Evolutionary conservation across 2,113 vertebrate genomes (phyloP).

Genomic region (Cephalopterus ornatus): DNA sequence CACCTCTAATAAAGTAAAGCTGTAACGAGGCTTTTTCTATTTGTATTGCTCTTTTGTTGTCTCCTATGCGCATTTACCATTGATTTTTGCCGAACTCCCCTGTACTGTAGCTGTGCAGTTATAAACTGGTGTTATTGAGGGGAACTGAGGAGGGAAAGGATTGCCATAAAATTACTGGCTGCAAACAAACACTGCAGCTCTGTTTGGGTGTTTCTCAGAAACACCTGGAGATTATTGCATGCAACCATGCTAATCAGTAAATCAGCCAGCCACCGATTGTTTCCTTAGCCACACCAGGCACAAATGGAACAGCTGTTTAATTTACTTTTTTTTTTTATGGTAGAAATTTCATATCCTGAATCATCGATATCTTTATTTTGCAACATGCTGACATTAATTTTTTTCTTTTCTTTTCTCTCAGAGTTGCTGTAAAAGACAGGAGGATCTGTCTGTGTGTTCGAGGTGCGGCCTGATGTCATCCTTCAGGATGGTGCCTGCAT

Average conservation of each 20-base stretch:
- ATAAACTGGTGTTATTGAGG: slow-evolving; percentile 26
- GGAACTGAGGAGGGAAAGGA: slow-evolving; percentile 2
- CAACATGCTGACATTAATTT: not conserved
- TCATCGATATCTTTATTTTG: slow-evolving; percentile 48
- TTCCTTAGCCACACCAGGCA: slow-evolving; percentile 50
- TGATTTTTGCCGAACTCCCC: slow-evolving; percentile 41
- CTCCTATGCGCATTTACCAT: slow-evolving; percentile 24
- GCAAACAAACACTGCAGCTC: slow-evolving; percentile 39
- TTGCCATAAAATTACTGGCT: slow-evolving; percentile 60
- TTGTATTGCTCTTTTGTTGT: slow-evolving; percentile 21
- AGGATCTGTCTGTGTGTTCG: not conserved
- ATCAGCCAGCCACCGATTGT: slow-evolving; percentile 43
- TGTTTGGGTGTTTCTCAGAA: slow-evolving; percentile 34
- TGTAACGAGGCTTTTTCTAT: not conserved
- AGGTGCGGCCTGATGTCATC: not conserved
- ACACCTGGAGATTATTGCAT: slow-evolving; percentile 39
- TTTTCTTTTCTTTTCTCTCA: not conserved
- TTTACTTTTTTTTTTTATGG: slow-evolving; percentile 43
- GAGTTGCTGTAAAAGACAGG: not conserved
- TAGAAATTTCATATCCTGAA: slow-evolving; percentile 48
- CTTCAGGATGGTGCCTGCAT: not conserved
- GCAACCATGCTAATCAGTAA: slow-evolving; percentile 50
- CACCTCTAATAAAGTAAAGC: not conserved
- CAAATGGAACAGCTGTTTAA: slow-evolving; percentile 70
- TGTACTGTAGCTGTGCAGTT: slow-evolving; percentile 7